phyloP scores from a whole-genome alignment of 2,888 invertebrate genomes.

The Drosophila prolongata region DNA sequence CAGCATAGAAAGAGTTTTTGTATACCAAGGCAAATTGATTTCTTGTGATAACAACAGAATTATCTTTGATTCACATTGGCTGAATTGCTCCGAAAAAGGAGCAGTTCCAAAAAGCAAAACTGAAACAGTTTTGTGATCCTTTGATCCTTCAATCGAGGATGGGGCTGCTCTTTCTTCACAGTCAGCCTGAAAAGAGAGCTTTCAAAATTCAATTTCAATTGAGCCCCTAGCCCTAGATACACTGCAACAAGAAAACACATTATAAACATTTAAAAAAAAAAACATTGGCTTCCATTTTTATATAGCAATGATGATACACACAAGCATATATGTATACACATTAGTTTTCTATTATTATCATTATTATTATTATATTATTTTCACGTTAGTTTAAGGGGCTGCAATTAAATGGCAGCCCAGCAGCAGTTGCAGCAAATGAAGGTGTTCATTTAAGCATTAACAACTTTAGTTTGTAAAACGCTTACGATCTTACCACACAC shows the following conservation, averaged over 20 bases:
- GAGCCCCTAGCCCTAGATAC: constrained; percentile 41
- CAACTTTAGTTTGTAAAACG: constrained; percentile 35
- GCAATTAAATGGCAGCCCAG: constrained; percentile 21
- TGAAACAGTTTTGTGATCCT: constrained; percentile 57
- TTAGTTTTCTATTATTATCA: constrained; percentile 54
- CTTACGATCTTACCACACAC: constrained; percentile 29
- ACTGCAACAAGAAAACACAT: constrained; percentile 37
- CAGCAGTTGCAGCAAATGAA: constrained; percentile 33
- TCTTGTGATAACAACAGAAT: constrained; percentile 66
- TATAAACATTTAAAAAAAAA: constrained; percentile 33
- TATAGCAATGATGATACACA: constrained; percentile 38
- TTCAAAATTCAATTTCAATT: constrained; percentile 63
- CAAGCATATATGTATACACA: constrained; percentile 48
- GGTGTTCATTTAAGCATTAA: constrained; percentile 53
- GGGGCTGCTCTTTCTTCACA: neutral
- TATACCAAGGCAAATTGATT: constrained; percentile 58
- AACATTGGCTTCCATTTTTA: constrained; percentile 76
- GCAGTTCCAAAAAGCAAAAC: constrained; percentile 25
- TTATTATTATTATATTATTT: constrained; percentile 44
- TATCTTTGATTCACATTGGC: constrained; percentile 31
- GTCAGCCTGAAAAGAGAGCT: constrained; percentile 49
- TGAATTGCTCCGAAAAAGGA: neutral
- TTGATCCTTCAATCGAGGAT: neutral
- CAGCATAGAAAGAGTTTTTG: constrained; percentile 33
- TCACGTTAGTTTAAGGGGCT: constrained; percentile 35